These are phyloP conservation scores for Bubalus kerabau DNA, from an alignment of 2,113 vertebrate genomes.

Conservation along the genomic window DNA sequence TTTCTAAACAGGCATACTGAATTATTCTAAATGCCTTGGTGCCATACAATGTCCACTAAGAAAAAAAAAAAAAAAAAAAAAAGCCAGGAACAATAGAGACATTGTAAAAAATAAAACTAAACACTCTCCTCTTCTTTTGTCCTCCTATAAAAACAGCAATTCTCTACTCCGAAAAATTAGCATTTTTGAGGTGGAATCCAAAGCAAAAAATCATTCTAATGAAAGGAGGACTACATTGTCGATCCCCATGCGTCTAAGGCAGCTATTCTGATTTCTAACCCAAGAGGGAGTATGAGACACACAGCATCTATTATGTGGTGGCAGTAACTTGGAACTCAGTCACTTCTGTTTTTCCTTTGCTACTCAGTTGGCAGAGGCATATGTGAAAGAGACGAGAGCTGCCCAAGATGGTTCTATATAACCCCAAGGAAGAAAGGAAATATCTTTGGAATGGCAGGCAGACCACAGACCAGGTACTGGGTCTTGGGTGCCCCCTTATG, in stretches of 20 bases:
- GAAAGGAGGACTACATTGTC: neutral
- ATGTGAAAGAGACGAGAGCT: neutral
- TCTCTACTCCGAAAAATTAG: neutral
- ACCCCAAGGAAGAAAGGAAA: neutral
- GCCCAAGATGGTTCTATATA: neutral
- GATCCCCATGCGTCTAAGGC: neutral
- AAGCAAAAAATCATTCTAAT: neutral
- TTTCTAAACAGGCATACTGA: neutral
- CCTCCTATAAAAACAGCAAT: neutral
- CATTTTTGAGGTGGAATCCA: neutral
- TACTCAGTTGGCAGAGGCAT: neutral
- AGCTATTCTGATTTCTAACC: neutral
- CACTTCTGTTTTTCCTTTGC: neutral
- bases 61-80: neutral
- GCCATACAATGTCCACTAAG: neutral
- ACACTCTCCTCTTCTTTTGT: neutral
- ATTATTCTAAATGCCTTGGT: neutral
- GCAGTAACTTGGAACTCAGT: neutral
- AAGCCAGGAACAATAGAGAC: neutral
- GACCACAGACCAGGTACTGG: neutral
- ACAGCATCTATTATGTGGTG: too few relatives aligned
- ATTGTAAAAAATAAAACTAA: neutral
- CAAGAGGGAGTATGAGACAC: neutral
- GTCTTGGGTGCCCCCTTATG: conserved; percentile 19
- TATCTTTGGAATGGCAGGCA: neutral